A percentile compares a stretch with the other conserved stretches of the same genome.
phyloP scores from a whole-genome alignment of 2,888 invertebrate species.

The Rhamphomyia laevipes region DNA sequence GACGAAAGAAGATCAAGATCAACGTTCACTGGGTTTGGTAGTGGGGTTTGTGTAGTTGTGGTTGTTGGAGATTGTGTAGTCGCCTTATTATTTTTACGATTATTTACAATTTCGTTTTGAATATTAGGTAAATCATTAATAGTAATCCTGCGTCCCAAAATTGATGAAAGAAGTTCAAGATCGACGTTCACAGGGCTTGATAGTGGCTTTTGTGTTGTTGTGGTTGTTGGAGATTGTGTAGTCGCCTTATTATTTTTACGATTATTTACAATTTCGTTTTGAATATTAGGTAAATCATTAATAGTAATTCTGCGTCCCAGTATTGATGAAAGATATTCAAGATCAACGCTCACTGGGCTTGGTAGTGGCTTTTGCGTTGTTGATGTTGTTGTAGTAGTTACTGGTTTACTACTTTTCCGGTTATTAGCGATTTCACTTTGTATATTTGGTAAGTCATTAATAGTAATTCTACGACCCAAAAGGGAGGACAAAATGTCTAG shows the following conservation, averaged over 20 bases:
- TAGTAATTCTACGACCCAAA: conserved; percentile 21
- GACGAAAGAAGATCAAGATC: no score
- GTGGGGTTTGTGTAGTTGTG: no score
- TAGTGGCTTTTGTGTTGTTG: conserved; percentile 2
- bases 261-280: no score
- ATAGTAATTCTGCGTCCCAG: conserved; percentile 14
- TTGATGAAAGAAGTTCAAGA: conserved; percentile 16
- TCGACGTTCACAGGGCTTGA: conserved; percentile 21
- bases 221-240: conserved; percentile 4
- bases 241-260: conserved; percentile 3
- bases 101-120: no score
- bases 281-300: conserved; percentile 13
- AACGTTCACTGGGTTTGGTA: no score
- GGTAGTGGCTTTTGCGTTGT: no score
- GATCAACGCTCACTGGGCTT: conserved; percentile 22
- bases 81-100: not conserved
- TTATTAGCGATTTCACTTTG: not conserved
- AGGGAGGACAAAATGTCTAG: conserved; percentile 22
- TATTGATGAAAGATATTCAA: conserved; percentile 17
- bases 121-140: conserved; percentile 14
- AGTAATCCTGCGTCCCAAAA: conserved; percentile 15
- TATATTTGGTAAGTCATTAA: conserved; percentile 15
- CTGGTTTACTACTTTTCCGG: conserved; percentile 19
- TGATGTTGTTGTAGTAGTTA: conserved; percentile 22
- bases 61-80: conserved; percentile 8